These are phyloP conservation scores for Parnassius apollo DNA, from an alignment of 2,888 invertebrate species.

Conservation along the genomic window DNA sequence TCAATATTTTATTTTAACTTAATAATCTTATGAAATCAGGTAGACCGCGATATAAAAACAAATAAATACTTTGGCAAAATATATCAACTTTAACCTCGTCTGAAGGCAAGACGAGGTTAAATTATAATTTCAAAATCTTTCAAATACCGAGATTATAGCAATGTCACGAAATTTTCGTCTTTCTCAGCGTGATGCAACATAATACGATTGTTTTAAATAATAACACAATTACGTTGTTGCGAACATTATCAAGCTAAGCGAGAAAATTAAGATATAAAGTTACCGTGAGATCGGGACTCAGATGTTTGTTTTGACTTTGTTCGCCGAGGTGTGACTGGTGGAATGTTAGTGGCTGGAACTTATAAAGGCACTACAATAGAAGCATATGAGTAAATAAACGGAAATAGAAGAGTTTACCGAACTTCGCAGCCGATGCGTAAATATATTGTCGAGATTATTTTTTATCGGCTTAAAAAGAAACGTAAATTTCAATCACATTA, in stretches of 20 bases:
- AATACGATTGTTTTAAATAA: constrained; percentile 10
- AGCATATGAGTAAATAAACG: no score
- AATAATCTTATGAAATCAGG: no score
- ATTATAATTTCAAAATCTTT: no score
- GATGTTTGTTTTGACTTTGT: constrained; percentile 53
- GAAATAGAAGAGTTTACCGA: constrained; percentile 14
- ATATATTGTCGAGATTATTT: neutral
- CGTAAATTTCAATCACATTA: no score
- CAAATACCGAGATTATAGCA: no score
- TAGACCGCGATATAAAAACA: no score
- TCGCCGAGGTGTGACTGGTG: constrained; percentile 51
- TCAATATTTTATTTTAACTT: no score
- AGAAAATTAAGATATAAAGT: constrained; percentile 44
- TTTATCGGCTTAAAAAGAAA: no score
- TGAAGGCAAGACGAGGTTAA: no score
- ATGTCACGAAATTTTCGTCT: neutral
- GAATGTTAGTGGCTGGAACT: constrained; percentile 45
- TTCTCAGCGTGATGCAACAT: constrained; percentile 14
- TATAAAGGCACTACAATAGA: constrained; percentile 36
- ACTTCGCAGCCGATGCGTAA: constrained; percentile 18
- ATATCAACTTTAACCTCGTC: no score
- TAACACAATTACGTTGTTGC: constrained; percentile 29
- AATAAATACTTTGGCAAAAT: no score
- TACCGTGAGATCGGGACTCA: constrained; percentile 47
- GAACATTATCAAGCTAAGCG: constrained; percentile 35